Evolutionary conservation across 2,113 vertebrate species (phyloP).

Genomic region (Verasper variegatus): DNA sequence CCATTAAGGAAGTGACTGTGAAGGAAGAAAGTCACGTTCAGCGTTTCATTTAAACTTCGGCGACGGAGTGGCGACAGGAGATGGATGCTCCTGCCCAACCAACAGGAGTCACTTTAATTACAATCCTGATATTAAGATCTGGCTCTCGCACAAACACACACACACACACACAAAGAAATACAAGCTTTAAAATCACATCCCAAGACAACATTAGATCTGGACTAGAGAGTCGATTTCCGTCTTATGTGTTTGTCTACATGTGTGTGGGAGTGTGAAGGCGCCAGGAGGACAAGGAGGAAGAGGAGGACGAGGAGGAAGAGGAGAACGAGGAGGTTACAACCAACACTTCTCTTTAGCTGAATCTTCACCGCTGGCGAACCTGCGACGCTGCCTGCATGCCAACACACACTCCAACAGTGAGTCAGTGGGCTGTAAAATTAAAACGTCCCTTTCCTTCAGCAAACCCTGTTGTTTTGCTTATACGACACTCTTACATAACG

Average conservation of each 20-base stretch:
- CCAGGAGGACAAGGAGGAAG: neutral
- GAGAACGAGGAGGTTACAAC: constrained; percentile 1
- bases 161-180: constrained; percentile 9
- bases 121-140: constrained; percentile 69
- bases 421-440: constrained; percentile 85
- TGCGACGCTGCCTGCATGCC: constrained; percentile 49
- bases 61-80: constrained; percentile 66
- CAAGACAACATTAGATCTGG: constrained; percentile 15
- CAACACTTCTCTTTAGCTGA: constrained; percentile 42
- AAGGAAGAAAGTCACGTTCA: constrained; percentile 54
- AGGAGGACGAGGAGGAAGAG: neutral
- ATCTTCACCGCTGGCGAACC: constrained; percentile 52
- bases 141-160: constrained; percentile 27
- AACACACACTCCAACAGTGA: constrained; percentile 69
- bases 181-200: constrained; percentile 34
- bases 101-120: constrained; percentile 77
- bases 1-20: constrained; percentile 73
- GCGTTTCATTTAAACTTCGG: constrained; percentile 75
- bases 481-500: constrained; percentile 70
- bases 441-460: constrained; percentile 73
- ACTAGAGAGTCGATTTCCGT: neutral
- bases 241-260: neutral
- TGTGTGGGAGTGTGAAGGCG: neutral
- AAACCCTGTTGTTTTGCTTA: constrained; percentile 75
- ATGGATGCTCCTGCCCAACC: constrained; percentile 75